These are phyloP conservation scores for Drosophila saltans DNA, from an alignment of 1,140 invertebrate genomes.

Conservation along the genomic window DNA sequence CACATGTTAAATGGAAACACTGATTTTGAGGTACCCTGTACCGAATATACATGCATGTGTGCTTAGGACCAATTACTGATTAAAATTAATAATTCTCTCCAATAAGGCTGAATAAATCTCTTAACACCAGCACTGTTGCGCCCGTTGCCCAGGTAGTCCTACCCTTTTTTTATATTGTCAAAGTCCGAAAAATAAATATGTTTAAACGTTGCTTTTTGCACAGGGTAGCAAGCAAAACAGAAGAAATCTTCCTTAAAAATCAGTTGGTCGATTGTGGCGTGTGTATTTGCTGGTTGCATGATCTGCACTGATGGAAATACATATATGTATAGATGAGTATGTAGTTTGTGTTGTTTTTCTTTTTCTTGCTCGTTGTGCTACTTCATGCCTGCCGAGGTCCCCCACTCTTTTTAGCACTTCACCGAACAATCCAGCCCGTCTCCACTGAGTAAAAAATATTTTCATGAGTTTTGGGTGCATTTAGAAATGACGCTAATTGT, in stretches of 20 bases:
- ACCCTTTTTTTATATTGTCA: too few species aligned
- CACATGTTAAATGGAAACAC: not conserved
- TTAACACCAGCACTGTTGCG: too few species aligned
- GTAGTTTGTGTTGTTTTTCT: slow-evolving; percentile 22
- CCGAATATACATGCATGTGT: not conserved
- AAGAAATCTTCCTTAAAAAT: slow-evolving; percentile 55
- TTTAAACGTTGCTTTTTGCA: not conserved
- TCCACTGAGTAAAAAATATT: slow-evolving; percentile 74
- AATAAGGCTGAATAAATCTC: too few species aligned
- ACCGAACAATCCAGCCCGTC: too few species aligned
- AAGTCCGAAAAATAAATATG: too few species aligned
- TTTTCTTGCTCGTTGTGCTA: slow-evolving; percentile 45
- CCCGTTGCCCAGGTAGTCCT: too few species aligned
- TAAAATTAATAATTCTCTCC: too few species aligned
- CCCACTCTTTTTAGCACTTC: not conserved
- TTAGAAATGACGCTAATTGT: slow-evolving; percentile 20
- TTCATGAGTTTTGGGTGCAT: slow-evolving; percentile 4
- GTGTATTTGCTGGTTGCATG: slow-evolving; percentile 67
- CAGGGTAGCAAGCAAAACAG: slow-evolving; percentile 3
- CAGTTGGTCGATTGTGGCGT: slow-evolving; percentile 34
- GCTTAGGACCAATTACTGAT: too few species aligned
- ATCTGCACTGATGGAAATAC: slow-evolving; percentile 46
- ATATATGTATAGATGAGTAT: slow-evolving; percentile 22
- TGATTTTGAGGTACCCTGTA: not conserved
- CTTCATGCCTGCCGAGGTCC: slow-evolving; percentile 61